Conservation (phyloP, 2,888 invertebrate genomes). For the Macaria notata region DNA sequence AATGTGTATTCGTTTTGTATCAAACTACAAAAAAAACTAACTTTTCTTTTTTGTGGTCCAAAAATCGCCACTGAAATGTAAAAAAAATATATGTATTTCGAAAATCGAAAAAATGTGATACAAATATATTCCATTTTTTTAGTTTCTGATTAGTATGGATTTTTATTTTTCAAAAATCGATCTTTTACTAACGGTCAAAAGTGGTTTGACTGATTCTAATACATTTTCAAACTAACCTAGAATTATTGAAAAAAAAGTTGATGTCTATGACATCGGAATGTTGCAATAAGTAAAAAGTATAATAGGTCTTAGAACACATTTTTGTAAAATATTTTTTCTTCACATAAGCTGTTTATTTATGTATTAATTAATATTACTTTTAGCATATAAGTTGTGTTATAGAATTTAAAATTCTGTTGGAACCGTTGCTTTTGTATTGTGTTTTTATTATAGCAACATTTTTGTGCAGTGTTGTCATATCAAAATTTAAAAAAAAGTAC, state of each 20-base stretch:
- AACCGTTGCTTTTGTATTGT: constrained; percentile 31
- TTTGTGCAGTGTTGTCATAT: constrained; percentile 30
- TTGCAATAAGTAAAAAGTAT: constrained; percentile 68
- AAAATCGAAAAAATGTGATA: constrained; percentile 64
- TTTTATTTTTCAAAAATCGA: constrained; percentile 24
- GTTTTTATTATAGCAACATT: constrained; percentile 29
- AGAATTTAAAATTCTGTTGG: constrained; percentile 42
- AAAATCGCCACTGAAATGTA: constrained; percentile 14
- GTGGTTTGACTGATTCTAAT: constrained; percentile 49
- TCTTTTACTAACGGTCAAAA: constrained; percentile 4
- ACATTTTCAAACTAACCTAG: constrained; percentile 35
- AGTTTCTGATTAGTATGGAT: constrained; percentile 51
- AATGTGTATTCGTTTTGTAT: too few relatives aligned
- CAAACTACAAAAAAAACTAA: too few relatives aligned
- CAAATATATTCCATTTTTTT: constrained; percentile 75
- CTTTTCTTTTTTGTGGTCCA: neutral
- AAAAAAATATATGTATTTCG: constrained; percentile 26
- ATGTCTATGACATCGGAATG: constrained; percentile 58
- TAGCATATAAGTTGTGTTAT: constrained; percentile 42
- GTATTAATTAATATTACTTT: constrained; percentile 27
- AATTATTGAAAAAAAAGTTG: constrained; percentile 40
- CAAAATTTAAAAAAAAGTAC: constrained; percentile 37
- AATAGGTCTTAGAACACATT: constrained; percentile 40
- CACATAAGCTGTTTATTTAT: constrained; percentile 52
- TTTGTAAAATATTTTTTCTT: constrained; percentile 60